Percentiles rank a stretch among this genome's conserved stretches.
Conservation (phyloP, 2,797 vertebrate species). For the Sebastes aleutianus region DNA sequence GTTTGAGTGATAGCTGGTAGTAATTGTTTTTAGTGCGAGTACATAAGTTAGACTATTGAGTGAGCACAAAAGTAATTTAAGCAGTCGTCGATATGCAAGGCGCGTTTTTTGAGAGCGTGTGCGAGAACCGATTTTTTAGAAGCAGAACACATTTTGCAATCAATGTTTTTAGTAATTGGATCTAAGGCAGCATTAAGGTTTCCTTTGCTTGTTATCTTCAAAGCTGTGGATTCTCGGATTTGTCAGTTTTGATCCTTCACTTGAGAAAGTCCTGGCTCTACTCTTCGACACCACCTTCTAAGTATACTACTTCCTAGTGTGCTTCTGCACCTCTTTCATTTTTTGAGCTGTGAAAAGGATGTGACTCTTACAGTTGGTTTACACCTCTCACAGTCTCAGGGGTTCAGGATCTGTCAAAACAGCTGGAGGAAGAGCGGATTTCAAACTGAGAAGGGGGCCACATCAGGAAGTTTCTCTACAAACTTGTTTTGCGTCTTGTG, state of each 20-base stretch:
- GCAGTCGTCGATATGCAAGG: not conserved
- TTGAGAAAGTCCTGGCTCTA: not conserved
- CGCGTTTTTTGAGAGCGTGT: not conserved
- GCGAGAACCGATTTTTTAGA: not conserved
- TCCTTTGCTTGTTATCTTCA: not conserved
- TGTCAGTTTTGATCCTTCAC: not conserved
- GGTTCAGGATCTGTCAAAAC: constrained; percentile 33
- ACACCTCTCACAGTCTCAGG: constrained; percentile 20
- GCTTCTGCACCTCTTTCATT: not conserved
- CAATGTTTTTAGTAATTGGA: constrained; percentile 3
- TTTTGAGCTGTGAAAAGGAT: constrained; percentile 19
- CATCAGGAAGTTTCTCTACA: constrained; percentile 22
- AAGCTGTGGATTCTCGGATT: constrained; percentile 17
- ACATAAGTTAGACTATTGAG: constrained; percentile 8
- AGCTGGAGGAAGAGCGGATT: constrained; percentile 41
- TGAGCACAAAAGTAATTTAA: constrained; percentile 6
- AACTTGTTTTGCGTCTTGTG: constrained; percentile 7
- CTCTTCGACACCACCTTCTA: not conserved
- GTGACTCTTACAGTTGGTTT: constrained; percentile 24
- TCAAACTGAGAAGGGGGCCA: constrained; percentile 15
- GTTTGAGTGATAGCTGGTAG: not conserved
- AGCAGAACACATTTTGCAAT: constrained; percentile 4
- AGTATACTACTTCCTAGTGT: not conserved
- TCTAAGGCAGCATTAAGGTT: not conserved
- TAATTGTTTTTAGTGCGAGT: constrained; percentile 14